Evolutionary conservation across 2,113 vertebrate genomes (phyloP).

Genomic region (Eulemur rufifrons): DNA sequence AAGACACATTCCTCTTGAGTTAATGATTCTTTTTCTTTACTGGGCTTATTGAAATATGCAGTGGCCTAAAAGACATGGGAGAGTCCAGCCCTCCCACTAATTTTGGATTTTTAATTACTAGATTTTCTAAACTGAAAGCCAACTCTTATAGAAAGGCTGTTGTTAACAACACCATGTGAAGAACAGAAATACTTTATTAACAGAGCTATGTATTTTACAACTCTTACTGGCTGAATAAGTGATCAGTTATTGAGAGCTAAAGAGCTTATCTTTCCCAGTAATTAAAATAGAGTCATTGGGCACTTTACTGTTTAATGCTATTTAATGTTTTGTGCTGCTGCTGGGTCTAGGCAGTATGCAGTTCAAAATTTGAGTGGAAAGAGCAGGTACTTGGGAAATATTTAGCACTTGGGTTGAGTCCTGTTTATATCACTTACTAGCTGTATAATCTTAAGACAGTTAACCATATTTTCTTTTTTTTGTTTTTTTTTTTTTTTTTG

Average conservation of each 20-base stretch:
- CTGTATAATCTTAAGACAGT: background rate
- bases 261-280: background rate
- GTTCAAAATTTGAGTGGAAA: background rate
- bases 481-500: too few species aligned
- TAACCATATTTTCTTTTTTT: background rate
- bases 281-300: background rate
- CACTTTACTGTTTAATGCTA: background rate
- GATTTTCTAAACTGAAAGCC: conserved; percentile 36
- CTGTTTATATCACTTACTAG: background rate
- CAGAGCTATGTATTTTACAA: background rate
- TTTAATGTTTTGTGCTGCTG: background rate
- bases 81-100: background rate
- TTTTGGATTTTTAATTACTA: background rate
- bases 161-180: background rate
- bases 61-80: background rate
- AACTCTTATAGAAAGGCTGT: background rate
- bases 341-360: background rate
- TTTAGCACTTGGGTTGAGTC: background rate
- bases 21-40: background rate
- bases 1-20: background rate
- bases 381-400: background rate
- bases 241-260: background rate
- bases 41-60: background rate
- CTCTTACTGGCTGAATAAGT: background rate
- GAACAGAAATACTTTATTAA: background rate